Conservation (phyloP, 1,140 invertebrate species). For the Drosophila kurseongensis region DNA sequence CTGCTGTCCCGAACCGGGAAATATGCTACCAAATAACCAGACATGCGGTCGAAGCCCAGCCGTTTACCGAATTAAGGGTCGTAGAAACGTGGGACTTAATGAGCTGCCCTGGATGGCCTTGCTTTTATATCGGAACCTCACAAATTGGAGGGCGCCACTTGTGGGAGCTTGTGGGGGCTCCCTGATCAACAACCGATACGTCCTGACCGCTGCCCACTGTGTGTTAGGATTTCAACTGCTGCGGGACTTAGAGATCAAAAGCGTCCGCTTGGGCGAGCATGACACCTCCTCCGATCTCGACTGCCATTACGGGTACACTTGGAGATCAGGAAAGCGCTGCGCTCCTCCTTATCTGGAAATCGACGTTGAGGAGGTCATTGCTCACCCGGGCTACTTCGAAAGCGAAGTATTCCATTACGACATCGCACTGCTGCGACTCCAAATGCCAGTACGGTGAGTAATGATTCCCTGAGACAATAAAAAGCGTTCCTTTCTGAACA, state of each 20-base stretch:
- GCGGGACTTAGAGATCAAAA: conserved; percentile 49
- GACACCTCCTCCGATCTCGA: conserved; percentile 48
- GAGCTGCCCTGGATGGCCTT: not conserved
- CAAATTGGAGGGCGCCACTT: fast-evolving
- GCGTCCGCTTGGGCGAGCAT: conserved; percentile 78
- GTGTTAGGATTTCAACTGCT: conserved; percentile 26
- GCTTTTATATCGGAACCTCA: not conserved
- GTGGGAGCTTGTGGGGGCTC: not conserved
- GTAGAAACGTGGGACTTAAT: not conserved
- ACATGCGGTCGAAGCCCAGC: not conserved
- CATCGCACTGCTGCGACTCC: conserved; percentile 90
- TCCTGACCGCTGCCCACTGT: conserved; percentile 86
- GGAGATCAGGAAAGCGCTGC: not conserved
- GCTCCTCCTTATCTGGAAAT: conserved; percentile 86
- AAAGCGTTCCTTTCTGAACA: not conserved
- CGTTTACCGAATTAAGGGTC: not conserved
- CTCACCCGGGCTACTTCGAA: conserved; percentile 85
- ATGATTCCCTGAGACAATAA: not conserved
- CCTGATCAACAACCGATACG: conserved; percentile 84
- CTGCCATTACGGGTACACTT: conserved; percentile 25
- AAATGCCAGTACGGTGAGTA: conserved; percentile 84
- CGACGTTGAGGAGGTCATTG: conserved; percentile 85
- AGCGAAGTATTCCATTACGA: conserved; percentile 85
- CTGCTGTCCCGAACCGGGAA: not conserved
- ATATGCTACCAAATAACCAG: not conserved